phyloP scores from a whole-genome alignment of 2,797 vertebrate species.

The Cygnus olor region DNA sequence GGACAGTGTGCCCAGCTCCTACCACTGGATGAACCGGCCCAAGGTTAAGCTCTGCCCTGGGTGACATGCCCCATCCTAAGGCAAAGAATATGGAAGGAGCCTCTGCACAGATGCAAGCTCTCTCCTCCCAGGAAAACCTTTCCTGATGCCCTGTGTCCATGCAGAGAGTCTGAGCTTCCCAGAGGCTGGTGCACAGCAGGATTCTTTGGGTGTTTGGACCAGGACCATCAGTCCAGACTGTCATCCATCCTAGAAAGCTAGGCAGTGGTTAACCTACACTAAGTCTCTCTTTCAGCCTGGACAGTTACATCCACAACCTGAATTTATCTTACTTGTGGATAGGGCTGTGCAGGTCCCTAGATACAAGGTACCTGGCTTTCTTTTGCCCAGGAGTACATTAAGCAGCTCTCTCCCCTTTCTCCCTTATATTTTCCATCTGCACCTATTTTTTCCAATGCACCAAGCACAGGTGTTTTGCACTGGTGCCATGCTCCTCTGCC shows the following conservation, averaged over 20 bases:
- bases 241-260: not conserved
- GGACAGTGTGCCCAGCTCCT: not conserved
- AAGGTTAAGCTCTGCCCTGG: not conserved
- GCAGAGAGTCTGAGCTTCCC: not conserved
- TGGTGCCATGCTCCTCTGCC: not conserved
- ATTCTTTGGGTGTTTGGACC: not conserved
- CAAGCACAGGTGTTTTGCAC: not conserved
- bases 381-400: not conserved
- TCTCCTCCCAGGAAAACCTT: not conserved
- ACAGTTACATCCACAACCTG: not conserved
- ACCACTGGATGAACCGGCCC: not conserved
- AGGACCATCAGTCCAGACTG: not conserved
- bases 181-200: not conserved
- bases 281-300: not conserved
- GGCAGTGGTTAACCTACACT: not conserved
- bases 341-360: not conserved
- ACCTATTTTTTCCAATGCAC: not conserved
- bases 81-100: not conserved
- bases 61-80: not conserved
- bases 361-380: not conserved
- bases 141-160: not conserved
- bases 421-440: not conserved
- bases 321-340: not conserved
- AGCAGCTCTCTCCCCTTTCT: not conserved
- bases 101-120: not conserved